Evolutionary conservation across 2,797 vertebrate genomes (phyloP), one percentile per base, ranked within the genome.

Genomic region (Poeciliopsis presidionis): DNA sequence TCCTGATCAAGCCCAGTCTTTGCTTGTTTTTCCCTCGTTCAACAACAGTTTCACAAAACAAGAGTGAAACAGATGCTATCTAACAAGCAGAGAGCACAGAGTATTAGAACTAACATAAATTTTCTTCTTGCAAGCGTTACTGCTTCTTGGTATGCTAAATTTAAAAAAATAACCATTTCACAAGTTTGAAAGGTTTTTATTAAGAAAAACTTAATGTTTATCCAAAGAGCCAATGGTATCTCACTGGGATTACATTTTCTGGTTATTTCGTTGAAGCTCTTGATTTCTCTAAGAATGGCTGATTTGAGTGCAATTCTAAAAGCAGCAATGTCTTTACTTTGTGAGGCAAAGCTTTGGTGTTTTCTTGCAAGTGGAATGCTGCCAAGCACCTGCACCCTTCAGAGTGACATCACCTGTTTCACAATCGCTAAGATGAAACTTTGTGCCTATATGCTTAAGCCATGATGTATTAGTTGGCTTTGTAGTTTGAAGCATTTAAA

Each of bases 1-100:
- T 90, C 82, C 88, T 79, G 86, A 93, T 89, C 82, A 78, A 81
- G 88, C 86, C 77, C 85, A 7, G 79, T 83, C 91, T 92, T 91
- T 93, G 90, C 93, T 95, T 94, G 91, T 93, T 93, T 93, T 89
- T 78, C 85, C 90, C 91, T 93, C 77, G 86, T 92, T 93, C 89
- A 78, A 85, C 81, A 93, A 88, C 89, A 90, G 88, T 83, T 88
- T 89, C 81, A 77, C 77, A 81, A 36, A 83, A 82, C 91, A 84
- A 82, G 83, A 90, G 89, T 20, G 84, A 47, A 92, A 88, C 93
- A 94, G 93, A 89, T 93, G 93, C 90, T 87, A 79, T 86, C 89
- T 92, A 88, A 91, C 89, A 85, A 91, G 90, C 86, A 85, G 83
- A 81, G 89, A 70, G 88, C 84, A 80, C 76, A 82, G 80, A 81